These are phyloP conservation scores for Oreochromis aureus DNA, from an alignment of 2,113 vertebrate genomes.

Conservation along the genomic window DNA sequence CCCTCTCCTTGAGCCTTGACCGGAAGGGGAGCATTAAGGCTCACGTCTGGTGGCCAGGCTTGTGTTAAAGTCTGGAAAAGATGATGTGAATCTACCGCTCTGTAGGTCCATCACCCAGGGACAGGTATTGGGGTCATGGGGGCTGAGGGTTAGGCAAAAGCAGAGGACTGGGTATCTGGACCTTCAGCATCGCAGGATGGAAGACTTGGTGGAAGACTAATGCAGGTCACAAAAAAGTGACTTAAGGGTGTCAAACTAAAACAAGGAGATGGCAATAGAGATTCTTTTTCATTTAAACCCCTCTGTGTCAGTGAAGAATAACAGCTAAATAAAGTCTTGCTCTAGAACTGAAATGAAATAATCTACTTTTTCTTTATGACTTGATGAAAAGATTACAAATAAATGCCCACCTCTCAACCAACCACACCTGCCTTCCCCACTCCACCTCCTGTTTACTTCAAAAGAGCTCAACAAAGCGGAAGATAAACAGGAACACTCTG, in stretches of 20 bases:
- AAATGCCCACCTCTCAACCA: not conserved
- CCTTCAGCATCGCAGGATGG: too few relatives aligned
- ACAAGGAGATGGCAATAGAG: not conserved
- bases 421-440: not conserved
- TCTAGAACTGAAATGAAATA: not conserved
- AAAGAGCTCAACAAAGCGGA: conserved; percentile 29
- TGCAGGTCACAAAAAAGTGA: not conserved
- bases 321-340: not conserved
- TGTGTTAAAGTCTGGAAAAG: not conserved
- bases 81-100: not conserved
- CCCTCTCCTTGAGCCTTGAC: not conserved
- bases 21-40: not conserved
- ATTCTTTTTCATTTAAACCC: not conserved
- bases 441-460: not conserved
- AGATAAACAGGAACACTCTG: conserved; percentile 44
- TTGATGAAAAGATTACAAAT: not conserved
- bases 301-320: not conserved
- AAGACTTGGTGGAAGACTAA: not conserved
- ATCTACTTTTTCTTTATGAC: not conserved
- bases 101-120: too few relatives aligned
- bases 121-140: too few relatives aligned
- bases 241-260: not conserved
- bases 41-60: not conserved
- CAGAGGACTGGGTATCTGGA: too few relatives aligned
- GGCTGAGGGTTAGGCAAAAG: too few relatives aligned